These are phyloP conservation scores for Cheirogaleus medius DNA, from an alignment of 2,113 vertebrate genomes.

Conservation along the genomic window DNA sequence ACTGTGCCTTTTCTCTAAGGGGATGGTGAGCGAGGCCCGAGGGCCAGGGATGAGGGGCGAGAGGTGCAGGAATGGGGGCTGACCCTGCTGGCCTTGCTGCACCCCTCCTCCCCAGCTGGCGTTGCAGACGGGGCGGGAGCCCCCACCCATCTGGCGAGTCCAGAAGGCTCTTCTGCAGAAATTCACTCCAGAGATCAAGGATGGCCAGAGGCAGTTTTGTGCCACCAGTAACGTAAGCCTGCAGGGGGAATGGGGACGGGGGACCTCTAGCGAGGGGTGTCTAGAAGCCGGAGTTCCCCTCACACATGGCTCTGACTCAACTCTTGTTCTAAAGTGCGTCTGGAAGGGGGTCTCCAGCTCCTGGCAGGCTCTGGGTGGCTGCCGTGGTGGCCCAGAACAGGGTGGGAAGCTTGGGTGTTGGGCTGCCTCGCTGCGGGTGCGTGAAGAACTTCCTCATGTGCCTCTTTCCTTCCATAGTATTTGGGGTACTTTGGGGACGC, in stretches of 20 bases:
- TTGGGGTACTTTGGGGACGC: conserved; percentile 95
- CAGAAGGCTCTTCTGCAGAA: conserved; percentile 96
- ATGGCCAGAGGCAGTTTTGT: conserved; percentile 95
- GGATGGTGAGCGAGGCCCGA: background rate
- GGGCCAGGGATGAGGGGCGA: background rate
- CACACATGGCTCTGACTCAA: background rate
- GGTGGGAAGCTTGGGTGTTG: accelerated
- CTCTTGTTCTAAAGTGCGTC: background rate
- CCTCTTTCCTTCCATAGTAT: conserved; percentile 84
- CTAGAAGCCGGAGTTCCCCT: background rate
- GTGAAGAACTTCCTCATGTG: background rate
- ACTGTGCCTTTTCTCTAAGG: background rate
- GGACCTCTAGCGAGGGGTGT: background rate
- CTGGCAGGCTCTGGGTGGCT: accelerated
- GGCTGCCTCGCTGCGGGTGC: accelerated
- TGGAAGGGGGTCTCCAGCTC: background rate
- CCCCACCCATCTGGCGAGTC: conserved; percentile 94
- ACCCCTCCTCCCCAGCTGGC: conserved; percentile 84
- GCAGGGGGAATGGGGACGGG: accelerated
- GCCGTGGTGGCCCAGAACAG: accelerated
- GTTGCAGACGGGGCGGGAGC: conserved; percentile 92
- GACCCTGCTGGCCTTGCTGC: background rate
- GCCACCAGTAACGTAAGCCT: conserved; percentile 93
- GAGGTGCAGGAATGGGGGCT: background rate
- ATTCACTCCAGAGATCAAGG: conserved; percentile 96